A percentile compares a stretch with the other conserved stretches of the same genome.
phyloP scores from a whole-genome alignment of 2,888 invertebrate genomes.

The Xestia sexstrigata region DNA sequence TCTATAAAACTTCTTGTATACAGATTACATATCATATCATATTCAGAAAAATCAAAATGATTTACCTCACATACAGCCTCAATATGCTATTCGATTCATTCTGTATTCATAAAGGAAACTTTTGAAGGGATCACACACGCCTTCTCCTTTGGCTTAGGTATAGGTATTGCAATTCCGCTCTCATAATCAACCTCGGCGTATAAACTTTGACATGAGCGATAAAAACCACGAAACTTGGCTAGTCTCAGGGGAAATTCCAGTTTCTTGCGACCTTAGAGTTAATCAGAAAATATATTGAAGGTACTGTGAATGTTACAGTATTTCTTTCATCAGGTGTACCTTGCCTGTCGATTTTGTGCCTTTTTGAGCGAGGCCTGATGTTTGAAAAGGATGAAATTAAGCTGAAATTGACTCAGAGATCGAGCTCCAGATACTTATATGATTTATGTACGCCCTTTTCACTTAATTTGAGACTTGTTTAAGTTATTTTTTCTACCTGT shows the following conservation, averaged over 20 bases:
- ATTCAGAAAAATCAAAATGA: conserved; percentile 31
- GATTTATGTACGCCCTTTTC: conserved; percentile 44
- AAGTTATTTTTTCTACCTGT: conserved; percentile 8
- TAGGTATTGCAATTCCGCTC: conserved; percentile 42
- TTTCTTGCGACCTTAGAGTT: conserved; percentile 73
- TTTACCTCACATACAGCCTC: conserved; percentile 20
- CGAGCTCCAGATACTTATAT: conserved; percentile 41
- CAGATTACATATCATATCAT: conserved; percentile 6
- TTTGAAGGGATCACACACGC: conserved; percentile 43
- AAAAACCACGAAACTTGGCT: conserved; percentile 72
- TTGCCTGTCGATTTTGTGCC: conserved; percentile 55
- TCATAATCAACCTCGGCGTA: conserved; percentile 68
- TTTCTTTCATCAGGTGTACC: conserved; percentile 69
- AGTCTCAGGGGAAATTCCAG: conserved; percentile 79
- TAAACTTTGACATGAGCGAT: conserved; percentile 77
- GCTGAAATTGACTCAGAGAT: conserved; percentile 42
- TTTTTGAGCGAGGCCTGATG: conserved; percentile 42
- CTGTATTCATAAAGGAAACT: conserved; percentile 61
- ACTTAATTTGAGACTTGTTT: conserved; percentile 28
- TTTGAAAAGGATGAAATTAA: conserved; percentile 59
- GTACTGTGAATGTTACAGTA: conserved; percentile 46
- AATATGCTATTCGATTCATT: conserved; percentile 52
- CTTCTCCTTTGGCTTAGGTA: conserved; percentile 7
- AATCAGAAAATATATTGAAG: conserved; percentile 74
- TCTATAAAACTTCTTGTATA: not conserved